These are phyloP conservation scores for Furcifer pardalis DNA, from an alignment of 2,797 vertebrate genomes.

Conservation along the genomic window DNA sequence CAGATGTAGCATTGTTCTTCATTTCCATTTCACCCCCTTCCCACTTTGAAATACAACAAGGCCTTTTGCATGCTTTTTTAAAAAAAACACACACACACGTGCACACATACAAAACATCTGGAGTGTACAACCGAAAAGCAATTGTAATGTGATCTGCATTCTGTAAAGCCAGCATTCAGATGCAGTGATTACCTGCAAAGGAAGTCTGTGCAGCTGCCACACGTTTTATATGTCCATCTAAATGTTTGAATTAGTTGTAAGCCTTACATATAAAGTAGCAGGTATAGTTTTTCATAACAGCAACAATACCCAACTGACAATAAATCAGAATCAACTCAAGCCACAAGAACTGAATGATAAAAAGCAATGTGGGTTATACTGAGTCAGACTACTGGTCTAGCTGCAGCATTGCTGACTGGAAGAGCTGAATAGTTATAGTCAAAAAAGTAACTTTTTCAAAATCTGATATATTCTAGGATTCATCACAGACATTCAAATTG, in stretches of 20 bases:
- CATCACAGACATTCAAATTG: background rate
- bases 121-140: conserved; percentile 1
- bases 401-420: background rate
- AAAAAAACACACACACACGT: background rate
- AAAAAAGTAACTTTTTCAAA: no score
- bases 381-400: background rate
- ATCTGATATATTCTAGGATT: no score
- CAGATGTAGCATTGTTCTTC: conserved; percentile 29
- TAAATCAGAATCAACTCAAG: background rate
- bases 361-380: background rate
- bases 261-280: background rate
- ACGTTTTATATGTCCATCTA: background rate
- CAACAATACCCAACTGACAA: background rate
- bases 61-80: conserved; percentile 37
- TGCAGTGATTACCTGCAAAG: conserved; percentile 10
- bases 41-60: conserved; percentile 37
- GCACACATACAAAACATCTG: conserved; percentile 44
- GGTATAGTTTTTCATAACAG: conserved; percentile 1
- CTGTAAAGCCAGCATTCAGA: conserved; percentile 7
- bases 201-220: background rate
- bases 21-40: conserved; percentile 8
- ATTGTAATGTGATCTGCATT: conserved; percentile 10
- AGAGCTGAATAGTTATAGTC: no score
- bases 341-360: background rate
- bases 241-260: background rate